Evolutionary conservation across 2,113 vertebrate genomes (phyloP).

Genomic region (Oreocharis arfaki): DNA sequence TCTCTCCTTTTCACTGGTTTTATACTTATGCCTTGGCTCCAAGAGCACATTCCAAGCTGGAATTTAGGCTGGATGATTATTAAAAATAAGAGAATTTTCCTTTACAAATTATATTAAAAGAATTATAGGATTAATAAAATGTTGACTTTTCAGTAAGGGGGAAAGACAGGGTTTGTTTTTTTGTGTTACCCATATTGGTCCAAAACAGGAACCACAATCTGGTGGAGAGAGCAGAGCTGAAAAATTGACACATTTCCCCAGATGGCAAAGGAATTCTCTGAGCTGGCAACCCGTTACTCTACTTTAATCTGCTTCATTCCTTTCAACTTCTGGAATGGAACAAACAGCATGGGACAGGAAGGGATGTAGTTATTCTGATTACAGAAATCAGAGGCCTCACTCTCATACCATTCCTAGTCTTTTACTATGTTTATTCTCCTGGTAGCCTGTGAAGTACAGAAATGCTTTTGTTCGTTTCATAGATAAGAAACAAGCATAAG

Average conservation of each 20-base stretch:
- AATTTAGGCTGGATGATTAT: background rate
- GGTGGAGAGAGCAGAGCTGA: background rate
- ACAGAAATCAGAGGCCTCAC: background rate
- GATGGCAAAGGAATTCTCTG: background rate
- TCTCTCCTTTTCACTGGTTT: slow-evolving; percentile 34
- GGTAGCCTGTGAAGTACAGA: background rate
- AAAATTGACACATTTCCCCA: background rate
- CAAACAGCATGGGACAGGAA: background rate
- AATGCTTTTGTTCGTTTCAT: background rate
- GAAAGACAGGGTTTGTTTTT: background rate
- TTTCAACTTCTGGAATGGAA: slow-evolving; percentile 17
- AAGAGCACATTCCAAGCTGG: slow-evolving; percentile 24
- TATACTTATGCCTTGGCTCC: slow-evolving; percentile 24
- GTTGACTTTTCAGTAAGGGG: background rate
- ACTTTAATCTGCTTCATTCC: background rate
- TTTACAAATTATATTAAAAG: background rate
- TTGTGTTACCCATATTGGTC: background rate
- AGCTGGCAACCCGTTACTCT: background rate
- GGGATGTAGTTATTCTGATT: background rate
- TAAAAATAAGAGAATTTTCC: slow-evolving; percentile 19
- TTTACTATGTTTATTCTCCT: background rate
- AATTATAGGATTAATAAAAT: background rate
- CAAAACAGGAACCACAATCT: slow-evolving; percentile 10
- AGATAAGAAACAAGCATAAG: background rate
- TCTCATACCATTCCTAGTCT: background rate